A percentile compares a stretch with the other conserved stretches of the same genome.
phyloP scores from a whole-genome alignment of 2,888 invertebrate genomes.

The Papilio demoleus region DNA sequence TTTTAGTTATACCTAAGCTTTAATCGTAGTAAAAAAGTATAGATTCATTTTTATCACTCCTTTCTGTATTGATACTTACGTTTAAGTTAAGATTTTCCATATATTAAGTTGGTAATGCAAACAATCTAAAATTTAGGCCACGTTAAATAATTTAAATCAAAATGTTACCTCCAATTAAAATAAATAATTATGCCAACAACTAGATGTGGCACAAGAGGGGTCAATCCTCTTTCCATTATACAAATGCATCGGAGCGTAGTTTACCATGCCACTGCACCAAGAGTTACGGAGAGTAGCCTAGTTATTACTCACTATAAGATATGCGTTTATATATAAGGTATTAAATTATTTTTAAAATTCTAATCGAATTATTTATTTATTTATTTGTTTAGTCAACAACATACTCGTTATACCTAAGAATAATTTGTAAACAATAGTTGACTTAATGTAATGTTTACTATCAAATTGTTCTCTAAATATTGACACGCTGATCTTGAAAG shows the following conservation, averaged over 20 bases:
- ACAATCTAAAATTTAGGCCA: too few species aligned
- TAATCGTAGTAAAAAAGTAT: too few species aligned
- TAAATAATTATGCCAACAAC: background rate
- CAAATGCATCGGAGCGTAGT: background rate
- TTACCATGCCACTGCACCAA: constrained; percentile 1
- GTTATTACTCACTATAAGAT: background rate
- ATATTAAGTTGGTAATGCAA: too few species aligned
- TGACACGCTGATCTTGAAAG: constrained; percentile 57
- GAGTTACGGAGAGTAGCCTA: background rate
- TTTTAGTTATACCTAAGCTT: background rate
- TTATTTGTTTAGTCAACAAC: too few species aligned
- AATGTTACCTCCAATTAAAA: background rate
- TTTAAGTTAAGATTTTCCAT: too few species aligned
- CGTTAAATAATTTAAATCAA: background rate
- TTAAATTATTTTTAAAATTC: background rate
- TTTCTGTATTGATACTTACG: too few species aligned
- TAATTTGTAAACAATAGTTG: background rate
- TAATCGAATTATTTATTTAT: too few species aligned
- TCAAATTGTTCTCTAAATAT: constrained; percentile 37
- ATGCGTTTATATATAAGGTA: background rate
- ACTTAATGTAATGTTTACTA: background rate
- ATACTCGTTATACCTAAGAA: too few species aligned
- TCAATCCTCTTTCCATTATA: constrained; percentile 3
- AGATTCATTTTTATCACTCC: too few species aligned
- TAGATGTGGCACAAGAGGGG: background rate